Evolutionary conservation across 1,140 invertebrate species (phyloP), one percentile per base, ranked within the genome.

Genomic region (Spodoptera frugiperda): DNA sequence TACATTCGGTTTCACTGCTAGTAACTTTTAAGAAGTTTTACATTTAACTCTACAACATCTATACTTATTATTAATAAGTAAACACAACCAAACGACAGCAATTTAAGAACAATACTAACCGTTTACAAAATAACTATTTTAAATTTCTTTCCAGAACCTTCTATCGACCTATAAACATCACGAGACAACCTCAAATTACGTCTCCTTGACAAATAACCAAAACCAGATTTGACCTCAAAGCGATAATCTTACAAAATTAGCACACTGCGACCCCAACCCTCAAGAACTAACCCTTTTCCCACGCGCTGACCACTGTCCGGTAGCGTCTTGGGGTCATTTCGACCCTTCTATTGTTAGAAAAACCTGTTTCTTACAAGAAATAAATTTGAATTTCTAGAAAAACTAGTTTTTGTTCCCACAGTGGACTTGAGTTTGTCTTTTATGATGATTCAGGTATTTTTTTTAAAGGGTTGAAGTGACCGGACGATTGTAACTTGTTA

Each of bases 321-420:
- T 67, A 76, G 70, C 78, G 84, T 89, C 89, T 89, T 86, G 54
- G 79, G 81, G 85, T 79, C 76, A 81, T 25, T 65, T 33, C 11
- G 78, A 81, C 83, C 82, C 81, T 70, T 78, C 75, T 46, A 79
- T 78, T 82, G 72, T 81, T 63, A 71, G 67, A 30, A 67, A 83
- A 83, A 83, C 79, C 81, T 19, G 82, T 86, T 80, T 30, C 53
- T 53, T 55, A n/a, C 12, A 72, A 55, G 30, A 55, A 61, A 71
- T 54, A 48, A 74, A 78, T 51, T 49, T 55, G 30, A 53, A 82
- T 76, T 86, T 82, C 79, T 84, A 73, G 79, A 81, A 87, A 84
- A 87, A 90, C 89, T 73, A 30, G 88, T 89, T 91, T 80, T 67
- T 0, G 76, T 89, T 89, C 88, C 67, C 88, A 90, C 77, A 81